Percentiles rank a stretch among this genome's conserved stretches.
Evolutionary conservation across 2,888 invertebrate species (phyloP).

Genomic region (Entomobrya multifasciata): DNA sequence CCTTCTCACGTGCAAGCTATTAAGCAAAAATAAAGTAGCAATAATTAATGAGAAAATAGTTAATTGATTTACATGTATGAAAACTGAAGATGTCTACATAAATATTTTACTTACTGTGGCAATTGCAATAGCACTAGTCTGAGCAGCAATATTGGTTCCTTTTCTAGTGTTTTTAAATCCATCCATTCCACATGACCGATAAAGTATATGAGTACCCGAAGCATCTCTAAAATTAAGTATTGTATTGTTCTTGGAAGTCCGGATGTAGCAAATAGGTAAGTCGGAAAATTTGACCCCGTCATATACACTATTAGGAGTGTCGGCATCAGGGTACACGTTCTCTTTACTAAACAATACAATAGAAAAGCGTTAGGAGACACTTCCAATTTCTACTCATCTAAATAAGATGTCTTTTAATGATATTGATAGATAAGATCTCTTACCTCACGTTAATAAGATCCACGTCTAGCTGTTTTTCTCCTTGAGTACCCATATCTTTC

Average conservation of each 20-base stretch:
- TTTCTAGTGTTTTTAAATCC: slow-evolving; percentile 97
- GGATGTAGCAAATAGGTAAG: slow-evolving; percentile 91
- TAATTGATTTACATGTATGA: not conserved
- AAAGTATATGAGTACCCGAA: slow-evolving; percentile 83
- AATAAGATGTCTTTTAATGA: not conserved
- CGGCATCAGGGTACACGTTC: slow-evolving; percentile 88
- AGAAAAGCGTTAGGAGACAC: no score
- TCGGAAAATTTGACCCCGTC: slow-evolving; percentile 90
- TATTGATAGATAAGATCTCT: not conserved
- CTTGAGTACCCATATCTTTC: slow-evolving; percentile 89
- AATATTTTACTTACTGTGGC: slow-evolving; percentile 85
- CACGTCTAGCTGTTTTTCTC: slow-evolving; percentile 88
- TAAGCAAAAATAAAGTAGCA: slow-evolving; percentile 75
- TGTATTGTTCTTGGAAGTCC: slow-evolving; percentile 93
- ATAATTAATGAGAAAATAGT: slow-evolving; percentile 57
- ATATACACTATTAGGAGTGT: slow-evolving; percentile 87
- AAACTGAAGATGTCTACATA: not conserved
- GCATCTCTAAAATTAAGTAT: slow-evolving; percentile 88
- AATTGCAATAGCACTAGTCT: slow-evolving; percentile 93
- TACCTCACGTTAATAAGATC: slow-evolving; percentile 83
- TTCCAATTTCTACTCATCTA: not conserved
- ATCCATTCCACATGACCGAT: slow-evolving; percentile 91
- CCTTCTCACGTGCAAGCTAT: slow-evolving; percentile 88
- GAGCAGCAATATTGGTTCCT: slow-evolving; percentile 98
- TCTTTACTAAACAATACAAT: slow-evolving; percentile 86